These are phyloP conservation scores for Pitangus sulphuratus DNA, from an alignment of 2,797 vertebrate species.

Conservation along the genomic window DNA sequence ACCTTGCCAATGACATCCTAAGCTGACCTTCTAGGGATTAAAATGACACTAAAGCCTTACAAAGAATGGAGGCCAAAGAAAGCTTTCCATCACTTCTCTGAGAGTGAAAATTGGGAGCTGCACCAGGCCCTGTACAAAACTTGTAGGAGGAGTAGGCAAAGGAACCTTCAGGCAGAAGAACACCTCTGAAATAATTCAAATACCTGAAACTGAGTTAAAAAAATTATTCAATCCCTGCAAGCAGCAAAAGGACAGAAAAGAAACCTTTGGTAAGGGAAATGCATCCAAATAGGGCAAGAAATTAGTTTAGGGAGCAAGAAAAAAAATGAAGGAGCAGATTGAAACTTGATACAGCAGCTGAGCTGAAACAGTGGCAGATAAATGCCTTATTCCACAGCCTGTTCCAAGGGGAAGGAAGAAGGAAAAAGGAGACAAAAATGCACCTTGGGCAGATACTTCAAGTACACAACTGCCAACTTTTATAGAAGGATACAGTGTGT, in stretches of 20 bases:
- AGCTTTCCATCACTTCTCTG: not conserved
- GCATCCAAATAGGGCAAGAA: not conserved
- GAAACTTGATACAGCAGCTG: not conserved
- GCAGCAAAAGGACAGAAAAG: not conserved
- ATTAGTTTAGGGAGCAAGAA: not conserved
- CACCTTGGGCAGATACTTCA: not conserved
- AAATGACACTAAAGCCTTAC: not conserved
- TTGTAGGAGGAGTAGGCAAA: not conserved
- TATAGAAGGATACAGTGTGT: not conserved
- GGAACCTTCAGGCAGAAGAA: not conserved
- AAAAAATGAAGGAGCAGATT: not conserved
- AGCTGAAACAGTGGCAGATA: not conserved
- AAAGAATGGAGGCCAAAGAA: not conserved
- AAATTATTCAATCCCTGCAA: not conserved
- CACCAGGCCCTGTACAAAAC: not conserved
- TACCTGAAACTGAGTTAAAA: not conserved
- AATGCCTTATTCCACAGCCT: not conserved
- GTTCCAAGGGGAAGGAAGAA: not conserved
- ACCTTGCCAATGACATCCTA: not conserved
- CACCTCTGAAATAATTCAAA: not conserved
- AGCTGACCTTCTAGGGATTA: not conserved
- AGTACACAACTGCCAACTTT: not conserved
- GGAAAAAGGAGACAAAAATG: not conserved
- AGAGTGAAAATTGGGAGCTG: not conserved
- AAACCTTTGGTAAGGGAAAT: not conserved